Evolutionary conservation across 2,113 vertebrate species (phyloP), one percentile per base, ranked within the genome.

Genomic region (Sebastes fasciatus): DNA sequence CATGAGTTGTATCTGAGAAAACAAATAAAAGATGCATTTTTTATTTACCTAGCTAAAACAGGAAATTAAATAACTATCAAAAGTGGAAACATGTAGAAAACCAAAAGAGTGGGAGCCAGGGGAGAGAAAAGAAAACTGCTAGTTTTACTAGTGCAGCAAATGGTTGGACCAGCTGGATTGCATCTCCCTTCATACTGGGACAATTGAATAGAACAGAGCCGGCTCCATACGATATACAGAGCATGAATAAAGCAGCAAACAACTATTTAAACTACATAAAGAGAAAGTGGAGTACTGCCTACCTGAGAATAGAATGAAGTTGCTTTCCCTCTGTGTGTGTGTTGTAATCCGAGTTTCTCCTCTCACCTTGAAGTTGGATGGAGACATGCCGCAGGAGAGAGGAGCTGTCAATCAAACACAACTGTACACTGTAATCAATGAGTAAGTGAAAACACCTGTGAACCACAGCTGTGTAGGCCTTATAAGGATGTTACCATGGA

Each of bases 361-460:
- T 57, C 40, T 65, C 11, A 74, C 40, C 54, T 46, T 54, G 34
- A 79, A 42, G 57, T 21, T 12, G 16, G 12, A 17, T 12, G 17
- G 64, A 16, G 21, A 70, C 13, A 5, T 12, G 26, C 19, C 5
- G 13, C 46, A 13, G n/a, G 45, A 68, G 17, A 12, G 74, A 0
- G 8, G 16, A 14, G 17, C 55, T 55, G 74, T 26, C 49, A 57
- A 5, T 45, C 74, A 66, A 3, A 57, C 21, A 55, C 61, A 49
- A 19, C 17, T 12, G 21, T 10, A 23, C 45, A n/a, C 45, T 34
- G 43, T 67, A 70, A 77, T 71, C n/a, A 78, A 21, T 43, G 45
- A 26, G 8, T 58, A 42, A 89, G 45, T 83, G 23, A 58, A 67
- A 63, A 86, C 77, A 86, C 21, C 79, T 79, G 77, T 26, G 48